Evolutionary conservation across 2,797 vertebrate species (phyloP).

Genomic region (Alauda arvensis): DNA sequence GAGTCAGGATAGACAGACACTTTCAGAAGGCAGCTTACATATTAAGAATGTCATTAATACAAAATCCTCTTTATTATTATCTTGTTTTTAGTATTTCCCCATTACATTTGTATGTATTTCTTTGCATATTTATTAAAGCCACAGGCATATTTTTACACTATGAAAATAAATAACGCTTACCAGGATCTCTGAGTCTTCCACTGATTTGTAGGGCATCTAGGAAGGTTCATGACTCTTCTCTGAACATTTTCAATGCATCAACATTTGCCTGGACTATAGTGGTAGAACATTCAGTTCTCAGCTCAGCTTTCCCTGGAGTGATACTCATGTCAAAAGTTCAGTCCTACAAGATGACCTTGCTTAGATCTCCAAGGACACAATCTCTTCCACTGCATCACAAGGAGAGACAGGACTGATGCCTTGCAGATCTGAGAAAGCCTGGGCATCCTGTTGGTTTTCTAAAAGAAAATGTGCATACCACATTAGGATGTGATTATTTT

Average conservation of each 20-base stretch:
- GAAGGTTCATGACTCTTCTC: not conserved
- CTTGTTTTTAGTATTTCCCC: not conserved
- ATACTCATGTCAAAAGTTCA: not conserved
- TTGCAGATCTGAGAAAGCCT: not conserved
- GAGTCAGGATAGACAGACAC: not conserved
- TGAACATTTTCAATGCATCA: not conserved
- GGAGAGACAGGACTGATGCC: rapidly evolving
- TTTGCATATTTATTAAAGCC: not conserved
- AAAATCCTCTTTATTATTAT: not conserved
- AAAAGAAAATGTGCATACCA: not conserved
- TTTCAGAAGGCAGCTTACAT: not conserved
- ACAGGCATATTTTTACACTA: not conserved
- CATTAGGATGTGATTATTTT: not conserved
- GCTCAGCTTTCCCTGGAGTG: not conserved
- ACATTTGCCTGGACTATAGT: not conserved
- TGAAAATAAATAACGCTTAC: not conserved
- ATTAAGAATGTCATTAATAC: not conserved
- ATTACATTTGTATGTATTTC: not conserved
- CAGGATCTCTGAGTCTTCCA: not conserved
- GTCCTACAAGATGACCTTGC: not conserved
- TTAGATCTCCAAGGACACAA: not conserved
- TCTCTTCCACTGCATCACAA: rapidly evolving
- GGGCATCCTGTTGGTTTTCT: not conserved
- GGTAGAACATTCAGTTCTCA: not conserved
- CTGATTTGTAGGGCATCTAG: not conserved